A percentile compares a stretch with the other conserved stretches of the same genome.
These are phyloP conservation scores for Phodopus roborovskii DNA, from an alignment of 2,113 vertebrate genomes.

Conservation along the genomic window DNA sequence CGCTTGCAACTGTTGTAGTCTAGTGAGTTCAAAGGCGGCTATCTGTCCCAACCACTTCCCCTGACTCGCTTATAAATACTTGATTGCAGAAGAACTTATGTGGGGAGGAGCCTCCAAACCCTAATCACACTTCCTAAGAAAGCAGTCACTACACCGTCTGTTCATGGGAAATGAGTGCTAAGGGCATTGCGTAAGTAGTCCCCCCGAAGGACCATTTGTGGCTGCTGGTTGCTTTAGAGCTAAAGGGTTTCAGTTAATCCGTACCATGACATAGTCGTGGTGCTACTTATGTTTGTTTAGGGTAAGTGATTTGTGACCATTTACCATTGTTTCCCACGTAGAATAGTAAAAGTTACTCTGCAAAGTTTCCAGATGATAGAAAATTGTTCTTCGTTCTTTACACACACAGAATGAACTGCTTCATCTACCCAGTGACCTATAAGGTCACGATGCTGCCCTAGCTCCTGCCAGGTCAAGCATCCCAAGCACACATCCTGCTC, in stretches of 20 bases:
- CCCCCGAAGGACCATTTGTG: fast-evolving
- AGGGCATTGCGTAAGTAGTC: not conserved
- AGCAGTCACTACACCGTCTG: not conserved
- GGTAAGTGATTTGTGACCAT: not conserved
- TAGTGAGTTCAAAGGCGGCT: not conserved
- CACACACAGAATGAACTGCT: not conserved
- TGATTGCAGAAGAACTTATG: not conserved
- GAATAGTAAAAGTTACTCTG: not conserved
- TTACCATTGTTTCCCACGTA: not conserved
- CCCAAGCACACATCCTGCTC: not conserved
- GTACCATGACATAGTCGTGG: not conserved
- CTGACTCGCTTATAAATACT: not conserved
- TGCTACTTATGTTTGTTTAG: not conserved
- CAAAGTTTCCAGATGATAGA: not conserved
- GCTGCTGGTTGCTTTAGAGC: not conserved
- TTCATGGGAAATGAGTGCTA: not conserved
- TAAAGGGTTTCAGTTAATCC: not conserved
- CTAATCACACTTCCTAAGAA: not conserved
- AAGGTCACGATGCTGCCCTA: not conserved
- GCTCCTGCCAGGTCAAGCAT: not conserved
- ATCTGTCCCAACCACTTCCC: not conserved
- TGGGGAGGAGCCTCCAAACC: not conserved
- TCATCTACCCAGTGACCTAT: not conserved
- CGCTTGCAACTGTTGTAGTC: not conserved
- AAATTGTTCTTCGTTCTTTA: not conserved